A percentile compares a stretch with the other conserved stretches of the same genome.
phyloP scores from a whole-genome alignment of 1,140 invertebrate genomes.

The Drosophila repleta region DNA sequence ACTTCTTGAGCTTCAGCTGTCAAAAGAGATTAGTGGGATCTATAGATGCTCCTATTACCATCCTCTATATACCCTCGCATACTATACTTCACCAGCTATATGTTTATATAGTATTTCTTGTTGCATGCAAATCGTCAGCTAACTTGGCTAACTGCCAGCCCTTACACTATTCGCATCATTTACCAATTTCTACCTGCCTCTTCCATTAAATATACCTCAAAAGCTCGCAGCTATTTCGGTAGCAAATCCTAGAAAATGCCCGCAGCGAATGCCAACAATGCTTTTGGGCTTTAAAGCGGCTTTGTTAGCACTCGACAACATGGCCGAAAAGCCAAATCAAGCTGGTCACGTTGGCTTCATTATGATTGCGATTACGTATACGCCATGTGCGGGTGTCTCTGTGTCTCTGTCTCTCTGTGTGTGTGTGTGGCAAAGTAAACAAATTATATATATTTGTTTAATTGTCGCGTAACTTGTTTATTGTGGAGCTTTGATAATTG shows the following conservation, averaged over 20 bases:
- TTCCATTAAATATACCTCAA: background rate
- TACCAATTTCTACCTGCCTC: background rate
- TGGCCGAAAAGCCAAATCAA: slow-evolving; percentile 53
- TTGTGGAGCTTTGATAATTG: slow-evolving; percentile 51
- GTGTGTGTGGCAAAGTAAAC: slow-evolving; percentile 64
- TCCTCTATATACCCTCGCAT: too few relatives aligned
- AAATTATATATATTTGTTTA: slow-evolving; percentile 71
- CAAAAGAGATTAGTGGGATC: too few relatives aligned
- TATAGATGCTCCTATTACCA: too few relatives aligned
- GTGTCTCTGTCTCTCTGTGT: slow-evolving; percentile 43
- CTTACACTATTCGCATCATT: too few relatives aligned
- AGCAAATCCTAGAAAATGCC: slow-evolving; percentile 30
- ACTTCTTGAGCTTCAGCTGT: too few relatives aligned
- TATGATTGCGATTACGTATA: slow-evolving; percentile 70
- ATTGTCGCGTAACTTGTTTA: slow-evolving; percentile 56
- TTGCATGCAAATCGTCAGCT: too few relatives aligned
- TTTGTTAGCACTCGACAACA: slow-evolving; percentile 71
- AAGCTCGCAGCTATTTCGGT: background rate
- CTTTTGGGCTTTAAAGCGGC: slow-evolving; percentile 62
- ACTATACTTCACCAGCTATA: too few relatives aligned
- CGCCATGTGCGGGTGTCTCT: slow-evolving; percentile 39
- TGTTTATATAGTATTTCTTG: too few relatives aligned
- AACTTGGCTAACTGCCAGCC: too few relatives aligned
- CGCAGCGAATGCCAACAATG: slow-evolving; percentile 11
- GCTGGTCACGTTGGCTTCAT: slow-evolving; percentile 57